phyloP scores from a whole-genome alignment of 1,140 invertebrate species.

The Drosophila subpulchrella region DNA sequence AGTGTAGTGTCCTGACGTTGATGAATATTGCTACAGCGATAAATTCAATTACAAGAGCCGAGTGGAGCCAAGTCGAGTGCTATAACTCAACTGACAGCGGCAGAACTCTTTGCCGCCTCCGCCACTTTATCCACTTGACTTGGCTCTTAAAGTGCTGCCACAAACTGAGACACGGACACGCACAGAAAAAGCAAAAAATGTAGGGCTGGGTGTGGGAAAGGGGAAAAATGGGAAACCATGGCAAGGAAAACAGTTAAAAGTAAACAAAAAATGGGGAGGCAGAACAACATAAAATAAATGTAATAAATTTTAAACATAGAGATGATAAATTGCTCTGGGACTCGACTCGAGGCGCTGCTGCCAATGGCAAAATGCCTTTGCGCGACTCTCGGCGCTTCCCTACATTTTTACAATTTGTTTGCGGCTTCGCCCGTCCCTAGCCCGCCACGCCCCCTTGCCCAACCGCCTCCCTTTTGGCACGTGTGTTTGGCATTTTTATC shows the following conservation, averaged over 20 bases:
- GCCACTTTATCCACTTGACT: conserved; percentile 58
- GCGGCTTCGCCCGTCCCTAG: conserved; percentile 55
- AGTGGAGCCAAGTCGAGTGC: conserved; percentile 45
- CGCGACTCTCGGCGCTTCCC: conserved; percentile 15
- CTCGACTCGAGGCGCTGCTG: conserved; percentile 69
- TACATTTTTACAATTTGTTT: conserved; percentile 81
- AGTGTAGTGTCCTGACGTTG: conserved; percentile 50
- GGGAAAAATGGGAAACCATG: neutral
- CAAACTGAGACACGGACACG: conserved; percentile 49
- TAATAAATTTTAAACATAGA: conserved; percentile 83
- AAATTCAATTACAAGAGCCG: conserved; percentile 75
- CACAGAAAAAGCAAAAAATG: neutral
- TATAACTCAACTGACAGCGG: conserved; percentile 64
- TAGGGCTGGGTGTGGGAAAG: neutral
- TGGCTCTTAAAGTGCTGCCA: conserved; percentile 60
- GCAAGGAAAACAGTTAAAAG: conserved; percentile 47
- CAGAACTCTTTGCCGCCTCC: conserved; percentile 52
- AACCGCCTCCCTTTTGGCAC: conserved; percentile 14
- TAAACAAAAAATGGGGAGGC: conserved; percentile 44
- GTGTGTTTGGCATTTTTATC: conserved; percentile 70
- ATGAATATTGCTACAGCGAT: conserved; percentile 75
- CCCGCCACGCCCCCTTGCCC: conserved; percentile 16
- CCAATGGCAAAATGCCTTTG: conserved; percentile 45
- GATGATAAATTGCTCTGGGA: conserved; percentile 82
- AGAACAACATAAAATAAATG: conserved; percentile 81